These are phyloP conservation scores for Bubo blakistoni DNA, from an alignment of 2,113 vertebrate genomes.

Conservation along the genomic window DNA sequence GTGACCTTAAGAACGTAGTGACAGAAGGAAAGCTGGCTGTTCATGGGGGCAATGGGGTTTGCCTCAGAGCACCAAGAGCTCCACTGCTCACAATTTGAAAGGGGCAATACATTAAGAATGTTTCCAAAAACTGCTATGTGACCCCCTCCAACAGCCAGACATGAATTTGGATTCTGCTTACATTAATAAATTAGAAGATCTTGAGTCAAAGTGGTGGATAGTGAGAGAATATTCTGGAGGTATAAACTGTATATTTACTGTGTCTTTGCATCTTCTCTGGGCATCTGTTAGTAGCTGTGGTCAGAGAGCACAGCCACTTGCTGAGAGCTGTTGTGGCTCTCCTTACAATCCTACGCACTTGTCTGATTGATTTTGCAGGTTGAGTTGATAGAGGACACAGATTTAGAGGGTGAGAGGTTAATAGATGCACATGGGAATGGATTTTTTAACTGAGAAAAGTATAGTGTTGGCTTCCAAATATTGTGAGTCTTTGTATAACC, in stretches of 20 bases:
- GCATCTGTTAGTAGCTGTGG: neutral
- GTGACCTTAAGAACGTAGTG: neutral
- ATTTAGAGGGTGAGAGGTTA: neutral
- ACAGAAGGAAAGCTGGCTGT: neutral
- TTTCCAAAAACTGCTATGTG: neutral
- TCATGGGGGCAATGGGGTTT: neutral
- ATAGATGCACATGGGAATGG: neutral
- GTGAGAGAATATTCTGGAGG: neutral
- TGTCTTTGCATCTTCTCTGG: neutral
- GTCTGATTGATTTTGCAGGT: neutral
- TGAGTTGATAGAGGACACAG: neutral
- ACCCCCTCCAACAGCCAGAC: neutral
- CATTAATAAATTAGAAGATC: neutral
- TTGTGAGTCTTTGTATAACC: neutral
- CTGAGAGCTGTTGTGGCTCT: neutral
- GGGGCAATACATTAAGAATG: neutral
- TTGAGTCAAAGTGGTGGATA: neutral
- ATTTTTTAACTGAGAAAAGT: neutral
- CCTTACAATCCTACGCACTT: neutral
- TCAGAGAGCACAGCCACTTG: neutral
- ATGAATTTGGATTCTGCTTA: neutral
- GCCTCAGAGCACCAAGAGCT: neutral
- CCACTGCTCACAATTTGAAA: accelerated
- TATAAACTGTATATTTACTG: neutral
- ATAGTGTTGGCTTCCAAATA: neutral